Conservation (phyloP, 2,797 vertebrate species). For the Pangasius sanitwongsei region DNA sequence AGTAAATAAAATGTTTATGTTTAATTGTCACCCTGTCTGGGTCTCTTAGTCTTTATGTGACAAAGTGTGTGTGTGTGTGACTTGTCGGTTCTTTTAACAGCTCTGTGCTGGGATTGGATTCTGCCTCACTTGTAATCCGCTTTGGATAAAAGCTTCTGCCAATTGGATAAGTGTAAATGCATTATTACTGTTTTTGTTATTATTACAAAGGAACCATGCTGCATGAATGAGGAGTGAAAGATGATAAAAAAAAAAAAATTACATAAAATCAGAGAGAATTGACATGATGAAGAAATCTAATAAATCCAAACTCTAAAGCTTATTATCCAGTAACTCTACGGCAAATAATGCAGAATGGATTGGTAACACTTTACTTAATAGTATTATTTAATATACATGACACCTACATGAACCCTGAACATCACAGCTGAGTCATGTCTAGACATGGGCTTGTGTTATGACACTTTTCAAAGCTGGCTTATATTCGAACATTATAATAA, state of each 20-base stretch:
- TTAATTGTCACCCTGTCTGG: neutral
- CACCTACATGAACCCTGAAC: neutral
- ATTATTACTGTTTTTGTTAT: neutral
- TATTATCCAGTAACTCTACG: neutral
- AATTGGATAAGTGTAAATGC: conserved; percentile 7
- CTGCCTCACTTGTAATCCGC: conserved; percentile 1
- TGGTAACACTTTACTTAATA: neutral
- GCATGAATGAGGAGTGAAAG: neutral
- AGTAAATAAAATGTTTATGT: neutral
- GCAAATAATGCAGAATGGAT: neutral
- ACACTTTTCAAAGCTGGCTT: neutral
- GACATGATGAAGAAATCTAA: neutral
- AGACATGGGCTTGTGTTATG: neutral
- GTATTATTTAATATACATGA: neutral
- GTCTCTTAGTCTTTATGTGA: neutral
- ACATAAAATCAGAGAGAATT: neutral
- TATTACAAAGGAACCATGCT: neutral
- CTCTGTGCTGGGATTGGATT: neutral
- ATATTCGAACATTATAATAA: neutral
- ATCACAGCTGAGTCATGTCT: neutral
- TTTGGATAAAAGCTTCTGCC: neutral
- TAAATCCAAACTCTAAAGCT: neutral
- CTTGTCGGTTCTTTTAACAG: neutral
- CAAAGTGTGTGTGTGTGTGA: neutral
- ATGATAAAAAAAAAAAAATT: neutral